Percentiles rank a stretch among this genome's conserved stretches.
These are phyloP conservation scores for Marcusenius ussheri DNA, from an alignment of 2,113 vertebrate species.

Conservation along the genomic window DNA sequence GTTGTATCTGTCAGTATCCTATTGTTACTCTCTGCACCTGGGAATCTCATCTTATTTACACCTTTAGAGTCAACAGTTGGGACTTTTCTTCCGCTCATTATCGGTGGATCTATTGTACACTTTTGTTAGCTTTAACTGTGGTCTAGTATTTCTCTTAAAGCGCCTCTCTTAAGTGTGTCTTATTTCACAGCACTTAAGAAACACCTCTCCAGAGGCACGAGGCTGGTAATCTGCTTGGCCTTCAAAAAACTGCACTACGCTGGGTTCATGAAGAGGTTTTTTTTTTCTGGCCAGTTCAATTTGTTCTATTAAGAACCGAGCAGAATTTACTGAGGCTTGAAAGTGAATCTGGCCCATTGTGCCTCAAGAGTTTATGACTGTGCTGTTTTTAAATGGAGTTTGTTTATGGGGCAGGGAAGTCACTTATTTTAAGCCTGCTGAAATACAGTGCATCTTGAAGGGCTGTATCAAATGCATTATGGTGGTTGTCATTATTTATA, in stretches of 20 bases:
- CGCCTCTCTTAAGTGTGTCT: slow-evolving; percentile 3
- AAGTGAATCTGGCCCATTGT: neutral
- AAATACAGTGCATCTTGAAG: slow-evolving; percentile 1
- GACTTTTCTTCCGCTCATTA: neutral
- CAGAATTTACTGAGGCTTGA: slow-evolving; percentile 14
- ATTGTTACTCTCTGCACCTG: neutral
- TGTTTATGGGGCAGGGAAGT: neutral
- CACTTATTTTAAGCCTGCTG: neutral
- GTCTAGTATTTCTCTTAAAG: neutral
- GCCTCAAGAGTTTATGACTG: neutral
- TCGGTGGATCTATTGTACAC: neutral
- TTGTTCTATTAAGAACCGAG: neutral
- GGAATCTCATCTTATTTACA: neutral
- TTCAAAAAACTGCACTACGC: neutral
- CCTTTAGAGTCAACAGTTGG: neutral
- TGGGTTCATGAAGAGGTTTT: neutral
- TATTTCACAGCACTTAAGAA: slow-evolving; percentile 12
- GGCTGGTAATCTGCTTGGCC: neutral
- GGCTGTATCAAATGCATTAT: neutral
- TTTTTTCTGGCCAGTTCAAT: neutral
- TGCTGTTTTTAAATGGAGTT: slow-evolving; percentile 5
- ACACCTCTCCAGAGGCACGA: neutral
- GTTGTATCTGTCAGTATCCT: neutral
- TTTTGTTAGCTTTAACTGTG: neutral
- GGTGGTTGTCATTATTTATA: neutral